Evolutionary conservation across 2,797 vertebrate genomes (phyloP).

Genomic region (Taeniopygia guttata): DNA sequence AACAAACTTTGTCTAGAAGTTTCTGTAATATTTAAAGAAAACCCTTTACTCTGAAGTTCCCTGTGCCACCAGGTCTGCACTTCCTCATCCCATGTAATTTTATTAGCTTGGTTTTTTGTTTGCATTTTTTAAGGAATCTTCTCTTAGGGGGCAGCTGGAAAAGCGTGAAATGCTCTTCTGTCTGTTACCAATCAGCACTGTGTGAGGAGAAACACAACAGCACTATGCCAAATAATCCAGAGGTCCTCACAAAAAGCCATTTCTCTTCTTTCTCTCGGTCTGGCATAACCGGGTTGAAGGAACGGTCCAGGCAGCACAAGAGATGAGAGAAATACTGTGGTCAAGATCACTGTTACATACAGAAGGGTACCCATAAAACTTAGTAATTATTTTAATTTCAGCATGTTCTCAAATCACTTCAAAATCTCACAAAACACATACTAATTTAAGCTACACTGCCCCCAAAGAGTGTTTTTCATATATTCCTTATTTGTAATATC

Average conservation of each 20-base stretch:
- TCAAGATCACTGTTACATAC: not conserved
- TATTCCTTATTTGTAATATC: not conserved
- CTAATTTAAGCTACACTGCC: not conserved
- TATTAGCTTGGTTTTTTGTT: not conserved
- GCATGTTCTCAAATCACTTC: not conserved
- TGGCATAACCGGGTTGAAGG: not conserved
- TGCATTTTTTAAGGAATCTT: not conserved
- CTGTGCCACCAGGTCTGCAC: fast-evolving
- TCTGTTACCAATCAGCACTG: not conserved
- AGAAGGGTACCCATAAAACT: not conserved
- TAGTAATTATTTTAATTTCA: not conserved
- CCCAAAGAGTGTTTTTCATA: not conserved
- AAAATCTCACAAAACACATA: not conserved
- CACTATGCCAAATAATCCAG: not conserved
- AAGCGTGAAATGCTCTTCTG: not conserved
- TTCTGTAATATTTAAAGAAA: not conserved
- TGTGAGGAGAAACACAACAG: not conserved
- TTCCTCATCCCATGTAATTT: not conserved
- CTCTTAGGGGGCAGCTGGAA: not conserved
- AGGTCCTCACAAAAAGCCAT: not conserved
- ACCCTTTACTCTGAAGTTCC: not conserved
- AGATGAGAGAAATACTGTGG: not conserved
- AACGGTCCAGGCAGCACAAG: not conserved
- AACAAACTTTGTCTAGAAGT: not conserved
- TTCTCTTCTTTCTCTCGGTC: not conserved